phyloP scores from a whole-genome alignment of 2,797 vertebrate species.

The Adrianichthys oophorus region DNA sequence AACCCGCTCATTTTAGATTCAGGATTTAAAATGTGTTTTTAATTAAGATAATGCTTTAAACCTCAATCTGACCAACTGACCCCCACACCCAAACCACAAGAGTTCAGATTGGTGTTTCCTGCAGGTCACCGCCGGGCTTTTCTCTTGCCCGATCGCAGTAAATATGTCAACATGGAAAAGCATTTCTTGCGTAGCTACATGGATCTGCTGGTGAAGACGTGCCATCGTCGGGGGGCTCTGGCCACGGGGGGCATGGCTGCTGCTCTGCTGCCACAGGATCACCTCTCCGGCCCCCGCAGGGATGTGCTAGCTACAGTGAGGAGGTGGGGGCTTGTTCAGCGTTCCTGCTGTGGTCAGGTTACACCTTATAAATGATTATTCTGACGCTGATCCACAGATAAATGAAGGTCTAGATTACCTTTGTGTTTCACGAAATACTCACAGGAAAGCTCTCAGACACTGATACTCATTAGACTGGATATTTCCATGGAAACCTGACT shows the following conservation, averaged over 20 bases:
- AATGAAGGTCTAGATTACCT: too few species aligned
- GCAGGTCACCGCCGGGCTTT: conserved; percentile 77
- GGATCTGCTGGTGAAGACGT: conserved; percentile 83
- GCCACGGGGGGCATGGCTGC: conserved; percentile 82
- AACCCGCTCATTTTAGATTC: too few species aligned
- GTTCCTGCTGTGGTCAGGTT: not conserved
- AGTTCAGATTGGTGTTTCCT: not conserved
- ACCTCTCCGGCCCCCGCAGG: conserved; percentile 37
- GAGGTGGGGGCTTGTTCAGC: conserved; percentile 30
- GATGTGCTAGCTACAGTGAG: conserved; percentile 64
- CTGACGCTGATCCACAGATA: too few species aligned
- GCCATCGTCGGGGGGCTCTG: conserved; percentile 75
- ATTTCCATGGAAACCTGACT: too few species aligned
- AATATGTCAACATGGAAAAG: conserved; percentile 86
- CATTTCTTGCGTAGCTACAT: conserved; percentile 82
- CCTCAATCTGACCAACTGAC: too few species aligned
- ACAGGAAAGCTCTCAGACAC: too few species aligned
- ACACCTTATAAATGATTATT: too few species aligned
- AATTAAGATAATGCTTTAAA: too few species aligned
- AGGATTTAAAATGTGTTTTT: too few species aligned
- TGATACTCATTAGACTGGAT: too few species aligned
- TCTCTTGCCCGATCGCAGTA: conserved; percentile 83
- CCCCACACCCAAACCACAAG: too few species aligned
- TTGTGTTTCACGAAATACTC: too few species aligned
- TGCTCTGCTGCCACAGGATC: conserved; percentile 66